Evolutionary conservation across 2,797 vertebrate species (phyloP).

Genomic region (Sternotherus odoratus): DNA sequence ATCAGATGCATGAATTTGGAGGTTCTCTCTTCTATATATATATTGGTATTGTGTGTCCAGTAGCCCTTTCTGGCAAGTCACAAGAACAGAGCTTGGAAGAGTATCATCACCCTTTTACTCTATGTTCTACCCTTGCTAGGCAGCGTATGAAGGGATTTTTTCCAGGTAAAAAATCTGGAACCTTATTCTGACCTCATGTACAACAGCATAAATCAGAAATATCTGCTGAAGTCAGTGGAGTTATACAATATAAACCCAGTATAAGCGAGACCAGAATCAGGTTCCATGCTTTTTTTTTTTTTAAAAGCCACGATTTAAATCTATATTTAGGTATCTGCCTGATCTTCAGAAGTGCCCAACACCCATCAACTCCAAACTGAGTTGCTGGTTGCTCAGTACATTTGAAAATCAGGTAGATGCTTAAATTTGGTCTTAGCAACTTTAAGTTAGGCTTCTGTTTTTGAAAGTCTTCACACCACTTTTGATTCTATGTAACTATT

Average conservation of each 20-base stretch:
- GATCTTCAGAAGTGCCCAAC: neutral
- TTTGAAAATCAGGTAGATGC: neutral
- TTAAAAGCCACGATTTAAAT: neutral
- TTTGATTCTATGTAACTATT: neutral
- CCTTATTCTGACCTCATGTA: neutral
- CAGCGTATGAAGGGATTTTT: neutral
- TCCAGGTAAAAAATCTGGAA: neutral
- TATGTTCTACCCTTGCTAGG: neutral
- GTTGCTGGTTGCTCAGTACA: neutral
- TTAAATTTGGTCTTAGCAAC: neutral
- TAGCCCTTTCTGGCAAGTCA: neutral
- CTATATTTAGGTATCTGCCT: fast-evolving
- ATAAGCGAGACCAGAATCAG: neutral
- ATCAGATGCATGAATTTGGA: no score
- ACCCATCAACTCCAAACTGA: neutral
- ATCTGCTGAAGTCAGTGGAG: neutral
- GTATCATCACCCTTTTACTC: neutral
- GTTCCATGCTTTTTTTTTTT: no score
- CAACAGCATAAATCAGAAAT: neutral
- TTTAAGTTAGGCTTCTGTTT: neutral
- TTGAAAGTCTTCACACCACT: neutral
- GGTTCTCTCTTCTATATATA: neutral
- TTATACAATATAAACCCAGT: fast-evolving
- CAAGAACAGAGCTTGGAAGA: neutral
- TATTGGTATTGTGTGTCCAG: neutral